Conservation (phyloP, 2,113 vertebrate species). For the Xiphophorus couchianus region DNA sequence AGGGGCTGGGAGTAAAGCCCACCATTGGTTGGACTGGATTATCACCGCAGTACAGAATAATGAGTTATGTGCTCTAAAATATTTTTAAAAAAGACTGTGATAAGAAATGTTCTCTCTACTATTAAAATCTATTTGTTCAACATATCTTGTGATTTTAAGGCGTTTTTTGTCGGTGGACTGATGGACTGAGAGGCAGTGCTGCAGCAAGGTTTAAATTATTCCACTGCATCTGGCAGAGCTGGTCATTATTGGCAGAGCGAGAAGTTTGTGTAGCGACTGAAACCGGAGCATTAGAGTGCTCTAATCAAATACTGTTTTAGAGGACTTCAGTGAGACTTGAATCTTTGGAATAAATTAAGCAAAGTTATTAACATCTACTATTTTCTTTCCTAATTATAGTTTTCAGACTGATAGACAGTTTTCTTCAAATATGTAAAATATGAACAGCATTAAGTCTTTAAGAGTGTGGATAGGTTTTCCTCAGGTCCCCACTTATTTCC, state of each 20-base stretch:
- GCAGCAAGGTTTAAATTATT: conserved; percentile 38
- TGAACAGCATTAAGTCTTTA: no score
- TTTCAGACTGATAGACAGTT: not conserved
- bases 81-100: not conserved
- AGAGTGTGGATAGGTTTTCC: no score
- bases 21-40: not conserved
- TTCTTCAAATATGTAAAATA: no score
- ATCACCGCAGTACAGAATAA: conserved; percentile 6
- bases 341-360: conserved; percentile 30
- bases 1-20: not conserved
- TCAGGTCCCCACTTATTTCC: no score
- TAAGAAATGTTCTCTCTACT: not conserved
- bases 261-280: conserved; percentile 16
- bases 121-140: not conserved
- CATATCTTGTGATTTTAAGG: not conserved
- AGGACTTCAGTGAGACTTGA: conserved; percentile 25
- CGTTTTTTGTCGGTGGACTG: not conserved
- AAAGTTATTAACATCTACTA: not conserved
- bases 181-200: conserved; percentile 8
- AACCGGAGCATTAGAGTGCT: conserved; percentile 1
- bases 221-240: conserved; percentile 24
- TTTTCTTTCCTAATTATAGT: not conserved
- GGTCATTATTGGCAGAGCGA: conserved; percentile 26
- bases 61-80: not conserved
- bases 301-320: conserved; percentile 11